Percentiles rank a stretch among this genome's conserved stretches.
These are phyloP conservation scores for Ametastegia equiseti DNA, from an alignment of 2,888 invertebrate species.

Conservation along the genomic window DNA sequence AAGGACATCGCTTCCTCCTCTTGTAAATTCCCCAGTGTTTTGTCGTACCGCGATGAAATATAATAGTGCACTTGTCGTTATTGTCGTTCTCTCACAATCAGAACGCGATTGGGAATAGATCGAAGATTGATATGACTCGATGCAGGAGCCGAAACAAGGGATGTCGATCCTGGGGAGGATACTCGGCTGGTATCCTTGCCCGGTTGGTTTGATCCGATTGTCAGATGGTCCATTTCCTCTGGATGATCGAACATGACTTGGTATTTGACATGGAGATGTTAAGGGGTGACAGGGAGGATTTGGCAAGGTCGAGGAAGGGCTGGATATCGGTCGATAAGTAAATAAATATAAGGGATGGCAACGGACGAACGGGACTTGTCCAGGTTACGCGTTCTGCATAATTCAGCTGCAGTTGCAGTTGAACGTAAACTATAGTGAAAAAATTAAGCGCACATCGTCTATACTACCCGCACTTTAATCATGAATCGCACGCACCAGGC, in stretches of 20 bases:
- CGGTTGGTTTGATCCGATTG: neutral
- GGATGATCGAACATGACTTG: neutral
- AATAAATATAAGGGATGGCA: too few species aligned
- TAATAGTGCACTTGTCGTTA: too few species aligned
- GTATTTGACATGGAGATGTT: neutral
- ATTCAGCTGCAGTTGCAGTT: too few species aligned
- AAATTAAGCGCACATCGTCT: too few species aligned
- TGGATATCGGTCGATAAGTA: too few species aligned
- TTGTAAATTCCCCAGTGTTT: neutral
- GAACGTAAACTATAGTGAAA: too few species aligned
- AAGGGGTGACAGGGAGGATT: too few species aligned
- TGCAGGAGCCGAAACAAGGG: neutral
- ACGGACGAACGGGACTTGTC: too few species aligned
- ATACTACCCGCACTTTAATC: slow-evolving; percentile 11
- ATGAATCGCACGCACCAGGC: slow-evolving; percentile 45
- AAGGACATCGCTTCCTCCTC: neutral
- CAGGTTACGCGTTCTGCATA: too few species aligned
- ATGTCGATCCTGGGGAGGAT: neutral
- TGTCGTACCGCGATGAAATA: neutral
- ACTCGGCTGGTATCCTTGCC: neutral
- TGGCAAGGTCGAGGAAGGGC: too few species aligned
- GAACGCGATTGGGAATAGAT: too few species aligned
- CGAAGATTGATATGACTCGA: neutral
- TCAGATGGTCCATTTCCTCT: neutral
- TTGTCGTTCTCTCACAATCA: too few species aligned